phyloP scores from a whole-genome alignment of 2,113 vertebrate species.

The Mesitornis unicolor region DNA sequence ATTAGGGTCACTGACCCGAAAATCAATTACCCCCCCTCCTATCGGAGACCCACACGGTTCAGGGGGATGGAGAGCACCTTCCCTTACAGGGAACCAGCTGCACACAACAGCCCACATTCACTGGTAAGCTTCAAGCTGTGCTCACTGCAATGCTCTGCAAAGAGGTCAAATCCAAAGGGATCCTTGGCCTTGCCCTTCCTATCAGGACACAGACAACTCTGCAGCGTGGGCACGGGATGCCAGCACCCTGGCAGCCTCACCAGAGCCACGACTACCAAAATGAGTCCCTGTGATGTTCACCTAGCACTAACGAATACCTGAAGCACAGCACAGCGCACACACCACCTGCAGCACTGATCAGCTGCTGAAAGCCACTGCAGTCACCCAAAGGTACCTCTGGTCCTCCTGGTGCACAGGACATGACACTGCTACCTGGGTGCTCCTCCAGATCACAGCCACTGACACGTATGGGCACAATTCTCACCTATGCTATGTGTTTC shows the following conservation, averaged over 20 bases:
- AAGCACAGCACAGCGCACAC: not conserved
- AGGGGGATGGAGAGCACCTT: not conserved
- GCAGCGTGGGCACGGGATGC: rapidly evolving
- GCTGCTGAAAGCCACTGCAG: not conserved
- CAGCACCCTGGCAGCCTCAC: not conserved
- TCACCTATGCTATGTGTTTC: rapidly evolving
- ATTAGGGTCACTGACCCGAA: not conserved
- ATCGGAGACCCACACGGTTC: rapidly evolving
- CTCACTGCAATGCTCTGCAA: not conserved
- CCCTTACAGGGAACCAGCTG: not conserved
- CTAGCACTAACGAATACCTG: rapidly evolving
- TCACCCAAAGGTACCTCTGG: not conserved
- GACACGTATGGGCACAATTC: rapidly evolving
- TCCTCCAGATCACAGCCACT: not conserved
- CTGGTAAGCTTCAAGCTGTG: not conserved
- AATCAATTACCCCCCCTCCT: not conserved
- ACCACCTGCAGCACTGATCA: rapidly evolving
- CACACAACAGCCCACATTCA: rapidly evolving
- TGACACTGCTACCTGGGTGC: not conserved
- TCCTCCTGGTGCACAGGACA: not conserved
- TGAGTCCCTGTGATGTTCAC: rapidly evolving
- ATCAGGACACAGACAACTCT: rapidly evolving
- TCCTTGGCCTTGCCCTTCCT: not conserved
- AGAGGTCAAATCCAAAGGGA: not conserved
- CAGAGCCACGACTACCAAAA: not conserved